phyloP scores from a whole-genome alignment of 2,113 vertebrate species.

The Saimiri boliviensis region DNA sequence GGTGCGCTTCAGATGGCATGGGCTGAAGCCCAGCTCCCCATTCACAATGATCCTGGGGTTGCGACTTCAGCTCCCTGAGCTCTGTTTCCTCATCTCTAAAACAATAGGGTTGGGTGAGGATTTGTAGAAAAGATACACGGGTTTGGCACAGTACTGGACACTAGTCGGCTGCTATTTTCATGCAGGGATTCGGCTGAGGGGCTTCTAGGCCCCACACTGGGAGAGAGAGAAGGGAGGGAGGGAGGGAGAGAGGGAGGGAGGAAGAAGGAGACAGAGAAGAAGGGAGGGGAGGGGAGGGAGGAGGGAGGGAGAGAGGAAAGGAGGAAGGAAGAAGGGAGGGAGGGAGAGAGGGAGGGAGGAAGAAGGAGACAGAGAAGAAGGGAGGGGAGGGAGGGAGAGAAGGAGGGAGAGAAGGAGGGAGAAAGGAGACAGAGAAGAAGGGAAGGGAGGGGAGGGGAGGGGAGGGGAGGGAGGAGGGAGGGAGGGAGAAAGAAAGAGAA shows the following conservation, averaged over 20 bases:
- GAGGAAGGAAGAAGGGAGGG: too few relatives aligned
- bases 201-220: background rate
- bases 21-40: background rate
- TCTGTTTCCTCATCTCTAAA: background rate
- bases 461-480: accelerated
- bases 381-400: too few relatives aligned
- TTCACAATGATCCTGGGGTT: background rate
- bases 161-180: background rate
- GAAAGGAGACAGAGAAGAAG: too few relatives aligned
- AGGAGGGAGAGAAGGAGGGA: too few relatives aligned
- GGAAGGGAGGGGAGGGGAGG: too few relatives aligned
- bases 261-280: background rate
- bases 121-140: background rate
- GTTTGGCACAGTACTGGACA: background rate
- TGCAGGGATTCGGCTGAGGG: background rate
- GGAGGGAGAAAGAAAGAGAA: accelerated
- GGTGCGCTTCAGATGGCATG: background rate
- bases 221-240: background rate
- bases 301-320: too few relatives aligned
- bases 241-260: background rate
- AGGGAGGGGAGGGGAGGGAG: accelerated
- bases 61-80: background rate
- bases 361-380: too few relatives aligned
- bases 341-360: too few relatives aligned
- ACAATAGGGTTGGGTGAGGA: too few relatives aligned